Conservation (phyloP, 2,797 vertebrate species). For the Triplophysa yarkandensis region DNA sequence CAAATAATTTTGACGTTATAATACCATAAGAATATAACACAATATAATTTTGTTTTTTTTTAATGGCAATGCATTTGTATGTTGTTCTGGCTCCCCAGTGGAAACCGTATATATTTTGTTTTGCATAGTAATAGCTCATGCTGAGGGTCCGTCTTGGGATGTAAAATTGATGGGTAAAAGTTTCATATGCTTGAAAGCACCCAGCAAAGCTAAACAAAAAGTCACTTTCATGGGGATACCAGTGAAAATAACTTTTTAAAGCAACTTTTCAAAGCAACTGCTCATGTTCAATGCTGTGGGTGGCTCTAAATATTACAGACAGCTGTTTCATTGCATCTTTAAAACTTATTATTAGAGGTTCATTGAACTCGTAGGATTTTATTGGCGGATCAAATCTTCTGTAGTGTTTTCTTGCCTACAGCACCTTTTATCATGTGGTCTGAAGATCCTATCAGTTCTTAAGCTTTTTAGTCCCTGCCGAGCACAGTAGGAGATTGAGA, state of each 20-base stretch:
- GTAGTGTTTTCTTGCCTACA: conserved; percentile 23
- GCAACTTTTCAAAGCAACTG: background rate
- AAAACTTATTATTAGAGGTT: conserved; percentile 32
- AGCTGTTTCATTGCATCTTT: conserved; percentile 33
- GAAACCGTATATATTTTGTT: too few relatives aligned
- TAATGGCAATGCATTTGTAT: too few relatives aligned
- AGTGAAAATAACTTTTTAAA: background rate
- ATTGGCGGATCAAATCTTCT: conserved; percentile 1
- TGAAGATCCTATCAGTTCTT: conserved; percentile 40
- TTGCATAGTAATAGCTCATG: too few relatives aligned
- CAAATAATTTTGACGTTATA: too few relatives aligned
- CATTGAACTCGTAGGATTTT: conserved; percentile 28
- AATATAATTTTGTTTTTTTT: too few relatives aligned
- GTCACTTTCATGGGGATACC: background rate
- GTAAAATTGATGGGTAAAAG: too few relatives aligned
- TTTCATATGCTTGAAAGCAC: background rate
- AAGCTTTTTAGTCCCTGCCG: conserved; percentile 30
- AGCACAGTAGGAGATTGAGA: conserved; percentile 45
- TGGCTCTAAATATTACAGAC: conserved; percentile 28
- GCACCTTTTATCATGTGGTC: conserved; percentile 21
- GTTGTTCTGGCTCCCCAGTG: too few relatives aligned
- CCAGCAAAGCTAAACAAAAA: background rate
- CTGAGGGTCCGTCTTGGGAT: too few relatives aligned
- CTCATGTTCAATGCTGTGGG: background rate
- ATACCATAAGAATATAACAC: too few relatives aligned